phyloP scores from a whole-genome alignment of 2,113 vertebrate species.

The Solea senegalensis region DNA sequence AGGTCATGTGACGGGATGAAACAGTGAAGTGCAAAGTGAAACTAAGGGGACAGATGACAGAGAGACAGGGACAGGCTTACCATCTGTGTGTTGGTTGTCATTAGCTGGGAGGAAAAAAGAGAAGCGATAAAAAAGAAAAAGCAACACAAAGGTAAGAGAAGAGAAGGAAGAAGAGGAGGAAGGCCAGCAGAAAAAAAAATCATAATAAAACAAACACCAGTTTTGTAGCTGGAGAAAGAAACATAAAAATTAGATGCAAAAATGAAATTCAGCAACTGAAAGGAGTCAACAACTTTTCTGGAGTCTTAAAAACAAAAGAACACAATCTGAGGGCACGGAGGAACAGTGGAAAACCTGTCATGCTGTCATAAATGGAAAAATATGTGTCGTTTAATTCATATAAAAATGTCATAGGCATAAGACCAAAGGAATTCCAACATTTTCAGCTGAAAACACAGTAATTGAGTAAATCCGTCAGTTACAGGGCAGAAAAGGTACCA shows the following conservation, averaged over 20 bases:
- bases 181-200: slow-evolving; percentile 66
- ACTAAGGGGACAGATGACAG: slow-evolving; percentile 65
- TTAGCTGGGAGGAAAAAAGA: slow-evolving; percentile 94
- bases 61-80: slow-evolving; percentile 89
- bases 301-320: slow-evolving; percentile 70
- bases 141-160: slow-evolving; percentile 84
- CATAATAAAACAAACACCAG: slow-evolving; percentile 50
- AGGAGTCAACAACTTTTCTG: slow-evolving; percentile 63
- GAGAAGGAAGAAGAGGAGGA: slow-evolving; percentile 85
- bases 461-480: no score
- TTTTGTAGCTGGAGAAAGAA: slow-evolving; percentile 29
- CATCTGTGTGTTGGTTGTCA: slow-evolving; percentile 97
- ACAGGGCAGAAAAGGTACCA: no score
- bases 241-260: slow-evolving; percentile 8
- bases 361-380: slow-evolving; percentile 49
- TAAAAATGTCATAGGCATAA: neutral
- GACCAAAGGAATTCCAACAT: neutral
- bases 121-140: slow-evolving; percentile 85
- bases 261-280: slow-evolving; percentile 57
- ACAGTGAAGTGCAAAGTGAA: slow-evolving; percentile 50
- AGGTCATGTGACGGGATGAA: slow-evolving; percentile 21
- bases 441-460: neutral
- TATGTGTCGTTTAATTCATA: neutral
- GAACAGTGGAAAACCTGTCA: slow-evolving; percentile 69
- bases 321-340: slow-evolving; percentile 77